phyloP scores from a whole-genome alignment of 37 sponge, comb jelly and placozoan genomes.

The Eunapius fragilis region DNA sequence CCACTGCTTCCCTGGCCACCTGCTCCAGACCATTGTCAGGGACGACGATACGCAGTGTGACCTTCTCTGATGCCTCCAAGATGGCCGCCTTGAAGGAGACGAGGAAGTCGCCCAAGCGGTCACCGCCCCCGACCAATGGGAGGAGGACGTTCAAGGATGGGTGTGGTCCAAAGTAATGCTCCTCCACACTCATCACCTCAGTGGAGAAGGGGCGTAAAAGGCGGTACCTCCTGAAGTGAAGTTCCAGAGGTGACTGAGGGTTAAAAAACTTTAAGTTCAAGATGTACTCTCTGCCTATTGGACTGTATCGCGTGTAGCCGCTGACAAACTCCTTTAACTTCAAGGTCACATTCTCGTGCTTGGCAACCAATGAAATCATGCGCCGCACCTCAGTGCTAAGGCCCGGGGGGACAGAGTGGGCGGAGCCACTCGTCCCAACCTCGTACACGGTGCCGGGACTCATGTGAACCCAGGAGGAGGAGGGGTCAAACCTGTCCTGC shows the following conservation, averaged over 20 bases:
- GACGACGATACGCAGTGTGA: slow-evolving; percentile 49
- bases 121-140: slow-evolving; percentile 7
- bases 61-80: not conserved
- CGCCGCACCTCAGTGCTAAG: slow-evolving; percentile 18
- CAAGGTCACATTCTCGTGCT: not conserved
- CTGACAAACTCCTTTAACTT: not conserved
- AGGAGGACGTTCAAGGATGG: slow-evolving; percentile 4
- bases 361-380: not conserved
- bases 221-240: not conserved
- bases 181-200: slow-evolving; percentile 3
- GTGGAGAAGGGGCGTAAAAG: slow-evolving; percentile 7
- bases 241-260: not conserved
- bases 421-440: not conserved
- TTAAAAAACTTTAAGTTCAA: slow-evolving; percentile 10
- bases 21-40: slow-evolving; percentile 17
- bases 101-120: slow-evolving; percentile 10
- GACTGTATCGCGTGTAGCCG: slow-evolving; percentile 38
- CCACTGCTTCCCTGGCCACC: not conserved
- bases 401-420: not conserved
- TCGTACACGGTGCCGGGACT: slow-evolving; percentile 7
- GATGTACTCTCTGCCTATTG: slow-evolving; percentile 29
- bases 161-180: not conserved
- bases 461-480: slow-evolving; percentile 23
- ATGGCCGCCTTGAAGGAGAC: slow-evolving; percentile 3
- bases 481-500: slow-evolving; percentile 18